Base-by-base conservation (phyloP, 2,888 invertebrate genomes). In the Eudasyphora cyanicolor region DNA sequence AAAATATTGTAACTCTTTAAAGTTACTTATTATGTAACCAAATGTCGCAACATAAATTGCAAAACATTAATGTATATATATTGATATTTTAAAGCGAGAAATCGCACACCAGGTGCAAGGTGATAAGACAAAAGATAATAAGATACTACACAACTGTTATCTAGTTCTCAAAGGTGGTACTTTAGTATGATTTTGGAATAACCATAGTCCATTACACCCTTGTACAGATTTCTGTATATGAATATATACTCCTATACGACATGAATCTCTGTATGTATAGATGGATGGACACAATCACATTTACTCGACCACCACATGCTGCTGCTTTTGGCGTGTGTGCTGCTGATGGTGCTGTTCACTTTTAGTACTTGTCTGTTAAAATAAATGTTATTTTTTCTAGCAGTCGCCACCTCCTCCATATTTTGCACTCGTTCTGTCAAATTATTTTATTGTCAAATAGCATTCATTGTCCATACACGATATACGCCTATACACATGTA, bases 391-490 rank as follows among this genome's bases (percentile, higher is more conserved):
- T 67, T 67, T 67, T 35, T 67, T 67, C 67, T 67, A 67, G 67
- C 42, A 73, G 51, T 74, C 73, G 29, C 77, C 75, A 77, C 84
- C 86, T 82, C 86, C 87, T 85, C 86, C 86, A 82, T 86, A 80
- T 76, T 85, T 86, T 86, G 87, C 70, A 80, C 86, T 86, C 86
- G 86, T 87, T 87, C 86, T 87, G 87, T 87, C 86, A 86, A 86
- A 82, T 81, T 82, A 76, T 84, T 82, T 84, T 85, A 84, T 85
- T 86, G 85, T 84, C 84, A 84, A 84, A 84, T 81, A 81, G 81
- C 54, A 51, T 49, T 49, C 51, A 49, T 69, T 69, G 69, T 49
- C 7, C 27, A n/a, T 49, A 51, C 51, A 51, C 24, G 29, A 32
- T 21, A 35, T 19, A 38, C 64, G 38, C 10, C 7, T 19, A 57